Evolutionary conservation across 2,113 vertebrate species (phyloP).

Genomic region (Spheniscus mendiculus): DNA sequence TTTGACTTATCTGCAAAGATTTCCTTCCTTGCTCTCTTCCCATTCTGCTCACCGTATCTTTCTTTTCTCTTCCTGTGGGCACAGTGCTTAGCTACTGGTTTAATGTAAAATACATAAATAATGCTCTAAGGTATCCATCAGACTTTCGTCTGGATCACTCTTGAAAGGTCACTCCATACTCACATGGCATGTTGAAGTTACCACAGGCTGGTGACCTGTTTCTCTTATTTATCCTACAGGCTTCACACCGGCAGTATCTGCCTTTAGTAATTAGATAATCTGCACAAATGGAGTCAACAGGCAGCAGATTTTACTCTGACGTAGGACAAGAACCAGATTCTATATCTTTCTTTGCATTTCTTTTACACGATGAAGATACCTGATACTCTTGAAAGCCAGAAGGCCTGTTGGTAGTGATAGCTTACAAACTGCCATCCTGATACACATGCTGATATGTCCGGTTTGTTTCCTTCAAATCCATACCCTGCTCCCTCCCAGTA

Average conservation of each 20-base stretch:
- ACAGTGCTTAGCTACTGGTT: background rate
- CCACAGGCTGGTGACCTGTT: background rate
- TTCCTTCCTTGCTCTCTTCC: background rate
- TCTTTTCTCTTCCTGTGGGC: background rate
- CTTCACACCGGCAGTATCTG: background rate
- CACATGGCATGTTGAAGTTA: background rate
- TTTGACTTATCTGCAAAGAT: background rate
- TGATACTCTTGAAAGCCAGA: background rate
- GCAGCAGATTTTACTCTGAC: background rate
- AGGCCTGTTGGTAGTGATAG: background rate
- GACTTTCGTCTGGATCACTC: background rate
- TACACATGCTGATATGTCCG: background rate
- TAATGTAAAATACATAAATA: background rate
- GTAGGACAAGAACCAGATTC: background rate
- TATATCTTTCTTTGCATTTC: background rate
- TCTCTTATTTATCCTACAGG: background rate
- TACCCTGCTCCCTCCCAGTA: background rate
- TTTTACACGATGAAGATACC: background rate
- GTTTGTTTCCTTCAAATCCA: background rate
- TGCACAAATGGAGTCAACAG: background rate
- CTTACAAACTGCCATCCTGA: background rate
- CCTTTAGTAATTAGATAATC: background rate
- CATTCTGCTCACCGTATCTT: fast-evolving
- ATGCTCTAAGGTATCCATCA: background rate
- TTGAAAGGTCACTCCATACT: background rate